These are phyloP conservation scores for Sandelia bainsii DNA, from an alignment of 2,797 vertebrate genomes.

Conservation along the genomic window DNA sequence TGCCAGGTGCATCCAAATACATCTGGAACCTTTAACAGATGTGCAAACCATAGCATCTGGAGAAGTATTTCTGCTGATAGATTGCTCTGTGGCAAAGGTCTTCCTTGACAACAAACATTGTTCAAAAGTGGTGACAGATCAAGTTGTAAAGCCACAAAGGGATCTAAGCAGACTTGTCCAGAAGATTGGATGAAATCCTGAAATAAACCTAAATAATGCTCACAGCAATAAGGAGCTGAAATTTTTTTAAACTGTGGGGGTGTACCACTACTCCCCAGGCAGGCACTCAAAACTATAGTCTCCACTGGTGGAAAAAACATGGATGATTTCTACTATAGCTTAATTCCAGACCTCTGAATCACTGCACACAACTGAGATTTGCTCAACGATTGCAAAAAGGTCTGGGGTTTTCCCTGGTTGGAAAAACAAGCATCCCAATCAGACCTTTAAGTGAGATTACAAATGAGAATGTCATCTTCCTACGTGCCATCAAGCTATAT, in stretches of 20 bases:
- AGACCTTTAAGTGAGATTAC: neutral
- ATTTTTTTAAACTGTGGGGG: neutral
- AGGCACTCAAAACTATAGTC: neutral
- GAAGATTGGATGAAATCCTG: neutral
- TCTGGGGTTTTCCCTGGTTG: neutral
- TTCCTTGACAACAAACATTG: constrained; percentile 35
- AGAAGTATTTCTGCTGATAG: constrained; percentile 67
- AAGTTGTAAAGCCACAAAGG: constrained; percentile 23
- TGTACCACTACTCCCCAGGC: too few relatives aligned
- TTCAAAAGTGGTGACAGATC: constrained; percentile 43
- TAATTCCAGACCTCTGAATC: neutral
- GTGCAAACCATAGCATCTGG: constrained; percentile 69
- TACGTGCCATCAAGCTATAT: neutral
- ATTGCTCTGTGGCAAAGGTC: constrained; percentile 49
- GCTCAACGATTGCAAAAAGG: neutral
- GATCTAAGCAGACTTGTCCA: neutral
- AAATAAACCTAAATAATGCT: constrained; percentile 5
- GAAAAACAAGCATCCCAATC: neutral
- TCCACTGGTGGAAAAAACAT: neutral
- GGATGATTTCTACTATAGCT: neutral
- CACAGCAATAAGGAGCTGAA: neutral
- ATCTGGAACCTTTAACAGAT: constrained; percentile 77
- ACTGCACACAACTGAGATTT: neutral
- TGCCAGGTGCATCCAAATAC: constrained; percentile 75
- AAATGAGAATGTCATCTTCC: neutral